Evolutionary conservation across 2,113 vertebrate species (phyloP).

Genomic region (Myanophis thanlyinensis): DNA sequence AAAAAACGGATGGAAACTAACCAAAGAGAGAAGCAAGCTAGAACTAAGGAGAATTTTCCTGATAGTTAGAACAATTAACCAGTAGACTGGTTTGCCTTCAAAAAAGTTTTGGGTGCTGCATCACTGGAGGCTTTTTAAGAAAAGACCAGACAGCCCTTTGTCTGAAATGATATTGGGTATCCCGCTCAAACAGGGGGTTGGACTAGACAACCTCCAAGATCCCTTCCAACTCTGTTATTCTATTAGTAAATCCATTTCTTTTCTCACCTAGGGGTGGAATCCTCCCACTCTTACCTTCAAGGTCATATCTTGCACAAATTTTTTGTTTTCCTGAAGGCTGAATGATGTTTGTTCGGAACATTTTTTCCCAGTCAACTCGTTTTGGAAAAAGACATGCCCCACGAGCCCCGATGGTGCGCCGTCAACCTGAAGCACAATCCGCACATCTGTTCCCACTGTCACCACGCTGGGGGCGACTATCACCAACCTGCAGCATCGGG

Average conservation of each 20-base stretch:
- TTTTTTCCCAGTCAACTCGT: not conserved
- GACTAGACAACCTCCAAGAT: too few relatives aligned
- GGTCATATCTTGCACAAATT: not conserved
- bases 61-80: too few relatives aligned
- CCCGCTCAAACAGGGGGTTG: too few relatives aligned
- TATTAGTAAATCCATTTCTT: not conserved
- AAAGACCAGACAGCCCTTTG: too few relatives aligned
- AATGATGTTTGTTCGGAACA: not conserved
- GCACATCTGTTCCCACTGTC: not conserved
- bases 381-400: not conserved
- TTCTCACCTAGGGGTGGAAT: not conserved
- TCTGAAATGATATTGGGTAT: too few relatives aligned
- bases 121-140: too few relatives aligned
- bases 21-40: too few relatives aligned
- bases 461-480: constrained; percentile 15
- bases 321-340: accelerated
- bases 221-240: too few relatives aligned
- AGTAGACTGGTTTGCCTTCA: too few relatives aligned
- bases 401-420: not conserved
- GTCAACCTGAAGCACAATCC: constrained; percentile 5
- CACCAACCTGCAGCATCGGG: not conserved
- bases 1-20: too few relatives aligned
- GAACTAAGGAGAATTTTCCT: too few relatives aligned
- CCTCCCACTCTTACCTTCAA: not conserved
- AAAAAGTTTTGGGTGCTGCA: too few relatives aligned